Evolutionary conservation across 2,888 invertebrate genomes (phyloP), one percentile per base, ranked within the genome.

Genomic region (Sinotaia quadrata): DNA sequence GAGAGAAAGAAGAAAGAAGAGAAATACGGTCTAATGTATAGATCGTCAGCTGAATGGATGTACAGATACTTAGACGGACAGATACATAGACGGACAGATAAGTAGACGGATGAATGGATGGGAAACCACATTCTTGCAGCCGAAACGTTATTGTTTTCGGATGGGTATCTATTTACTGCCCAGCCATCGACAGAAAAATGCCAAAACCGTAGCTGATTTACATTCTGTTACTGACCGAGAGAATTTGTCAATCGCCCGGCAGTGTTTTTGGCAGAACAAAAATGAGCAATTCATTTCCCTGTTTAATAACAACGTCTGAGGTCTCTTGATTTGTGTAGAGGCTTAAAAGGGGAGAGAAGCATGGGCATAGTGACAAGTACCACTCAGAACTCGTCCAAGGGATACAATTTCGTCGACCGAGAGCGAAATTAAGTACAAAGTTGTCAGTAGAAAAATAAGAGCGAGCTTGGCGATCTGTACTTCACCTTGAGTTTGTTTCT

Each of bases 241-340:
- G 52, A 62, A 44, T 54, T 63, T 52, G 47, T 36, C 68, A 57
- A 62, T 57, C 49, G 56, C 57, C 33, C 10, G 54, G 27, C 27
- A 18, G 12, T 10, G 37, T 58, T 58, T 58, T 58, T 58, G 58
- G 58, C 58, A 36, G 36, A 24, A 29, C 47, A 63, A 63, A 71
- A 71, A 71, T 68, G 71, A 71, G 71, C 71, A 71, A 71, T 71
- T 68, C 68, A 71, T 71, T 71, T 65, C 63, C 34, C 58, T 57
- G 56, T 51, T 52, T 65, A 65, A 65, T 71, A 65, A 68, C 71
- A 68, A 36, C 36, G 51, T 24, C 54, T 44, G 31, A 29, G 54
- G 29, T 15, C 27, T 44, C 56, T 33, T 56, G 56, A 56, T 65
- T 65, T 56, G 54, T 65, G 41, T n/a, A n/a, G n/a, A n/a, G n/a